phyloP scores from a whole-genome alignment of 2,113 vertebrate species.

The Noturus placidus region DNA sequence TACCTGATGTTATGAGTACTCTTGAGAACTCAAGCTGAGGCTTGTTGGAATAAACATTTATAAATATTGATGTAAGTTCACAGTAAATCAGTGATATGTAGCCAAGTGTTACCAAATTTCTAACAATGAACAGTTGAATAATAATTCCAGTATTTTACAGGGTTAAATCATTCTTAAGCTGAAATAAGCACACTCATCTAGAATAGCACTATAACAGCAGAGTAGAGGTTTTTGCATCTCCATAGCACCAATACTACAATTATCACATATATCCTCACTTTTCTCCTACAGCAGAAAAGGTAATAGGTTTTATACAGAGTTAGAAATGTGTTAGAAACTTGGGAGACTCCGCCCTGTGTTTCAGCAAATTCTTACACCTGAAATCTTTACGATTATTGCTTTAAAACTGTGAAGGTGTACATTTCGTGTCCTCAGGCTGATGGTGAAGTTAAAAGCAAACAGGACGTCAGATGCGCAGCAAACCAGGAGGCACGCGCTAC shows the following conservation, averaged over 20 bases:
- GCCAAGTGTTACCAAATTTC: neutral
- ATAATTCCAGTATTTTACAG: neutral
- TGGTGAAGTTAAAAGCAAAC: constrained; percentile 58
- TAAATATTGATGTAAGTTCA: too few relatives aligned
- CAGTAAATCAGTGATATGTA: too few relatives aligned
- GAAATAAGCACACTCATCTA: neutral
- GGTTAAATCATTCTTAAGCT: neutral
- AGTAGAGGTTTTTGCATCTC: neutral
- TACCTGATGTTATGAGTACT: neutral
- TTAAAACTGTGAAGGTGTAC: constrained; percentile 47
- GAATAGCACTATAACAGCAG: neutral
- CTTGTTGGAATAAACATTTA: too few relatives aligned
- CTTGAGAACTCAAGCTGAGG: too few relatives aligned
- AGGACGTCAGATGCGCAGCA: constrained; percentile 51
- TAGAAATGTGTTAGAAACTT: constrained; percentile 21
- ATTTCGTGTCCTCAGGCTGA: constrained; percentile 66
- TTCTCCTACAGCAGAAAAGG: neutral
- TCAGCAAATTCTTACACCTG: constrained; percentile 5
- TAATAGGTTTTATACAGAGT: constrained; percentile 5
- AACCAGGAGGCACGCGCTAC: constrained; percentile 49
- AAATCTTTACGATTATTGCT: constrained; percentile 38
- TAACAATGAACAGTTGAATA: neutral
- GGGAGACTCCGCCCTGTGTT: constrained; percentile 4
- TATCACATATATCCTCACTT: neutral
- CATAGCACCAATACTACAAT: neutral